phyloP scores from a whole-genome alignment of 2,113 vertebrate species.

The human region GRCh38 chr11:121050501-121051000 shows the following conservation, averaged over 20 bases:
- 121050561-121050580: constrained; percentile 68
- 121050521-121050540: constrained; percentile 41
- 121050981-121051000: constrained; percentile 20
- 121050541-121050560: constrained; percentile 36
- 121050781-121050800: constrained; percentile 30
- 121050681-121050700: constrained; percentile 71
- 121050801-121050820: neutral
- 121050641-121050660: constrained; percentile 78
- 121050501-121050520: neutral
- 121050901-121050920: constrained; percentile 35
- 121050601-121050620: constrained; percentile 68
- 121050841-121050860: neutral
- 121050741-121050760: constrained; percentile 45
- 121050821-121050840: neutral
- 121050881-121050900: neutral
- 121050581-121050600: constrained; percentile 57
- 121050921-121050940: neutral
- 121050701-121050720: constrained; percentile 81
- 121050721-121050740: constrained; percentile 68
- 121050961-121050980: neutral
- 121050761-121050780: constrained; percentile 61
- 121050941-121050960: constrained; percentile 1
- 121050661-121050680: constrained; percentile 79
- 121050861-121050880: neutral
- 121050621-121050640: constrained; percentile 71